A percentile compares a stretch with the other conserved stretches of the same genome.
Conservation (phyloP, 2,113 vertebrate species). For the Kryptolebias marmoratus region DNA sequence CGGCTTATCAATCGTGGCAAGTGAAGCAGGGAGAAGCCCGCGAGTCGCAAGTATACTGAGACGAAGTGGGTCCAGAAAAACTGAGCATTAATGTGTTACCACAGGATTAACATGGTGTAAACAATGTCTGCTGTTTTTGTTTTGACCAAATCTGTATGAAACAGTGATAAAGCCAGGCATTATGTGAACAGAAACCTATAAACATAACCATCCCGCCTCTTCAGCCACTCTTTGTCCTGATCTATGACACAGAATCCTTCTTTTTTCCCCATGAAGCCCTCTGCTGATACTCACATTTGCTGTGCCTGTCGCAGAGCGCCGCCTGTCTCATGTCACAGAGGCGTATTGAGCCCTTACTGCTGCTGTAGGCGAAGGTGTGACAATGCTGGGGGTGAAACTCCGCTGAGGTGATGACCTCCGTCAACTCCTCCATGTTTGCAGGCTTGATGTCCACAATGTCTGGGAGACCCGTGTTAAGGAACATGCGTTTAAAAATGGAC, state of each 20-base stretch:
- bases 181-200: neutral
- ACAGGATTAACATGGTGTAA: neutral
- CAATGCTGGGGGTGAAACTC: slow-evolving; percentile 96
- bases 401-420: slow-evolving; percentile 93
- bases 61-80: slow-evolving; percentile 3
- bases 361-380: slow-evolving; percentile 97
- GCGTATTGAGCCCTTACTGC: slow-evolving; percentile 96
- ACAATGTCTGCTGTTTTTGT: neutral
- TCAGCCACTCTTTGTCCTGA: neutral
- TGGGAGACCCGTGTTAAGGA: slow-evolving; percentile 84
- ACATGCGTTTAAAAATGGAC: slow-evolving; percentile 8
- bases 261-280: slow-evolving; percentile 7
- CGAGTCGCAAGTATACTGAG: slow-evolving; percentile 31
- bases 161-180: neutral
- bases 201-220: too few species aligned
- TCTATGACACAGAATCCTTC: neutral
- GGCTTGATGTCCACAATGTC: slow-evolving; percentile 98
- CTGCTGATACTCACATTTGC: slow-evolving; percentile 89
- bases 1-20: slow-evolving; percentile 62
- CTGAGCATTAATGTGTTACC: slow-evolving; percentile 1
- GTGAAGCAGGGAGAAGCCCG: slow-evolving; percentile 34
- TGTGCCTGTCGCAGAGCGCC: slow-evolving; percentile 92
- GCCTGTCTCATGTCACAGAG: slow-evolving; percentile 94
- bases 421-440: slow-evolving; percentile 97
- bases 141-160: neutral